Base-by-base conservation (phyloP, 1,140 invertebrate species). In the Drosophila gunungcola region DNA sequence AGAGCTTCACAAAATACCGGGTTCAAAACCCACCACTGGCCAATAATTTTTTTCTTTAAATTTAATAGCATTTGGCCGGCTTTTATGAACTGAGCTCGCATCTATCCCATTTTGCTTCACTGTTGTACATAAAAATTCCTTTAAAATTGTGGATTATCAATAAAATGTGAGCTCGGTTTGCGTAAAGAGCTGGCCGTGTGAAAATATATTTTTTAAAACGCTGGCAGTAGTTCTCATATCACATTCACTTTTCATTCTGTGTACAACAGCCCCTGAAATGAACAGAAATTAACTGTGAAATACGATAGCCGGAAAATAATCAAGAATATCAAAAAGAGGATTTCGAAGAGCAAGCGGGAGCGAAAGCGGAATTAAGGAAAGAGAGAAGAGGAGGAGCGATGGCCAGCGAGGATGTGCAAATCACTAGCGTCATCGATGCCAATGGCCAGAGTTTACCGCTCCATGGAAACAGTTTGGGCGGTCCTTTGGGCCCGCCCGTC, bases 401-500 rank as follows among this genome's bases (percentile, higher is more conserved):
- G 69, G 51, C 42, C 57, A 61, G 25, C 68, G 85, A 85, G 12
- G 91, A 91, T 77, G 80, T 92, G 48, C 77, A 74, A 72, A 92
- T 92, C 62, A 80, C 69, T 3, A 80, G 73, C 72, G 91, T 92
- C 52, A 60, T 90, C 32, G 91, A 91, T 54, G 78, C 84, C 42
- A 91, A 92, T 61, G 91, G 91, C 9, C 91, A 91, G 41, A 48
- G 56, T 38, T 52, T 92, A 67, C 91, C 91, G 27, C 65, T 91
- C 38, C 81, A 90, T 38, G 91, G 91, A 52, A 90, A 56, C 51
- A 83, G 88, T 7, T 42, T 92, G 27, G 91, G 91, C 27, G 80
- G 84, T 3, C 43, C 58, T 11, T 32, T 74, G 49, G 76, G 63
- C 0, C 69, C 73, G 11, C 84, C 90, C 13, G 95, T 97, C n/a